phyloP scores from a whole-genome alignment of 2,113 vertebrate species.

The Regulus satrapa region DNA sequence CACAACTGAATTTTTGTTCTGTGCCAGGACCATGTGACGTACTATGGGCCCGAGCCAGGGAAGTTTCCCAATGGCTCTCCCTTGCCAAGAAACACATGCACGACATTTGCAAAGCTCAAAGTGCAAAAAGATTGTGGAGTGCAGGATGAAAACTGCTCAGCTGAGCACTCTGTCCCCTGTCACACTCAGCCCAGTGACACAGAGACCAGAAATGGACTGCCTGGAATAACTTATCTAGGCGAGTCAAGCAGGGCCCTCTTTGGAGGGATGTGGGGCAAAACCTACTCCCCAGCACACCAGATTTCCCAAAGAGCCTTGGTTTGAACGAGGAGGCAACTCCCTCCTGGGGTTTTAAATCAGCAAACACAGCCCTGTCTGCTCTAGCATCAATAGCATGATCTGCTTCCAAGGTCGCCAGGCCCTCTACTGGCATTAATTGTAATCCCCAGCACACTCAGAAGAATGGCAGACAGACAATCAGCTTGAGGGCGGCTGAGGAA shows the following conservation, averaged over 20 bases:
- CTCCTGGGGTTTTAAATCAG: neutral
- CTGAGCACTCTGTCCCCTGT: neutral
- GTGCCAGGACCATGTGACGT: neutral
- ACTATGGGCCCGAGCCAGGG: neutral
- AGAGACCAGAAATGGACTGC: neutral
- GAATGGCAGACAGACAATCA: neutral
- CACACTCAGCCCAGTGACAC: neutral
- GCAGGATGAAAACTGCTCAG: neutral
- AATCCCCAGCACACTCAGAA: neutral
- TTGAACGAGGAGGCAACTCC: neutral
- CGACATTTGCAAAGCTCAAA: neutral
- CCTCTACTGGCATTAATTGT: neutral
- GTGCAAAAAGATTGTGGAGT: neutral
- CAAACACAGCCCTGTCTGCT: neutral
- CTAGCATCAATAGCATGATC: neutral
- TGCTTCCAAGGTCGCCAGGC: neutral
- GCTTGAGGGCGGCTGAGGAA: neutral
- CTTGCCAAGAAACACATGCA: neutral
- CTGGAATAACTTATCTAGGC: neutral
- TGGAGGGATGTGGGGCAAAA: rapidly evolving
- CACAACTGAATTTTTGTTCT: neutral
- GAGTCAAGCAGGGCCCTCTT: neutral
- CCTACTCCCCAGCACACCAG: neutral
- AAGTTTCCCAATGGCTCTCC: neutral
- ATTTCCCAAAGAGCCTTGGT: neutral